A percentile compares a stretch with the other conserved stretches of the same genome.
Evolutionary conservation across 2,113 vertebrate genomes (phyloP).

Genomic region (Epinephelus moara): DNA sequence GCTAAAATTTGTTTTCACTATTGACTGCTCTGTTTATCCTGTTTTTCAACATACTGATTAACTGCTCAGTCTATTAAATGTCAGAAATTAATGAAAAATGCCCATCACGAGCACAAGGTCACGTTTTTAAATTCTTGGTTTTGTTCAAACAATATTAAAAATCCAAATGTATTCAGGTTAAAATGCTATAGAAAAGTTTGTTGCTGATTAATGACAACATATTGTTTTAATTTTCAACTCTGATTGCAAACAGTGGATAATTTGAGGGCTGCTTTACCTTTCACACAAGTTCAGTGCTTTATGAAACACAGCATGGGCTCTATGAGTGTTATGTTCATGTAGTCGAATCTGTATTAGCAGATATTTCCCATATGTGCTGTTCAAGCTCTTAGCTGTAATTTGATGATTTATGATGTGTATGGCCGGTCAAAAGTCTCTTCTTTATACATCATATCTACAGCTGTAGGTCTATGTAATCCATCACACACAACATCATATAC

Average conservation of each 20-base stretch:
- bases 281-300: background rate
- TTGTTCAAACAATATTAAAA: background rate
- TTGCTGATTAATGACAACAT: background rate
- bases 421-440: background rate
- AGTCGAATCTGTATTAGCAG: background rate
- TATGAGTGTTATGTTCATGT: background rate
- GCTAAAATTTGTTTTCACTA: background rate
- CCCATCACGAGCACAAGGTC: background rate
- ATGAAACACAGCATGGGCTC: too few relatives aligned
- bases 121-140: background rate
- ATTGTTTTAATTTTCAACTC: too few relatives aligned
- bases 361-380: background rate
- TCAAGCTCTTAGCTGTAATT: background rate
- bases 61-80: background rate
- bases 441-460: background rate
- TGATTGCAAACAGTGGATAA: too few relatives aligned
- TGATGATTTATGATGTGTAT: background rate
- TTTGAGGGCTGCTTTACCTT: background rate
- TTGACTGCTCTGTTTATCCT: background rate
- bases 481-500: background rate
- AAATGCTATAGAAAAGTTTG: background rate
- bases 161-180: background rate
- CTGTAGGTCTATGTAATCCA: background rate
- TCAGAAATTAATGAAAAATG: background rate
- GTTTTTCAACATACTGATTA: background rate